These are phyloP conservation scores for Sarcophaga peregrina DNA, from an alignment of 1,140 invertebrate species.

Conservation along the genomic window DNA sequence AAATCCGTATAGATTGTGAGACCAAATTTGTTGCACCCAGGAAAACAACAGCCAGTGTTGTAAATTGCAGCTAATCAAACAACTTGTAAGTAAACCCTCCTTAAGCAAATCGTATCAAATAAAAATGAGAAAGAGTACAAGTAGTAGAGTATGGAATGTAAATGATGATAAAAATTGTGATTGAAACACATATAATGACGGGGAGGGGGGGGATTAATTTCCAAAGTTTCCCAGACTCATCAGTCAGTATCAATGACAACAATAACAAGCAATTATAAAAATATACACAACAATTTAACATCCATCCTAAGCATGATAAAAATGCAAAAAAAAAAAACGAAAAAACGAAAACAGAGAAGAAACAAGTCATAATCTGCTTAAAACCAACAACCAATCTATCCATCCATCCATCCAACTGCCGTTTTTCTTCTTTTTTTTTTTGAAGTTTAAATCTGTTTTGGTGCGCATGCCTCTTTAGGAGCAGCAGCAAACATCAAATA, in stretches of 20 bases:
- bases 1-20: neutral
- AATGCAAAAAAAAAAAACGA: neutral
- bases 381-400: constrained; percentile 36
- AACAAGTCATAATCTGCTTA: constrained; percentile 19
- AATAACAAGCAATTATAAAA: constrained; percentile 35
- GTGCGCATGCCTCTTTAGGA: constrained; percentile 32
- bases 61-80: constrained; percentile 4
- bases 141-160: neutral
- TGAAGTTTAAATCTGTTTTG: constrained; percentile 3
- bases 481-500: constrained; percentile 35
- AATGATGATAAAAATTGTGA: neutral
- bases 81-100: neutral
- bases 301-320: neutral
- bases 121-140: neutral
- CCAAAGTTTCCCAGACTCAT: constrained; percentile 28
- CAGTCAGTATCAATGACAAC: neutral
- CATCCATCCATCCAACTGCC: neutral
- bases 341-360: neutral
- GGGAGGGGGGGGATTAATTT: constrained; percentile 37
- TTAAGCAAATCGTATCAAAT: neutral
- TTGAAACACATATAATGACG: constrained; percentile 4
- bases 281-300: neutral
- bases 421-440: neutral
- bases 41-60: neutral
- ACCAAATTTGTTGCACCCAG: constrained; percentile 8